A percentile compares a stretch with the other conserved stretches of the same genome.
These are phyloP conservation scores for Parazoanthus swiftii DNA, from an alignment of 92 coral and sea anemone genomes.

Conservation along the genomic window DNA sequence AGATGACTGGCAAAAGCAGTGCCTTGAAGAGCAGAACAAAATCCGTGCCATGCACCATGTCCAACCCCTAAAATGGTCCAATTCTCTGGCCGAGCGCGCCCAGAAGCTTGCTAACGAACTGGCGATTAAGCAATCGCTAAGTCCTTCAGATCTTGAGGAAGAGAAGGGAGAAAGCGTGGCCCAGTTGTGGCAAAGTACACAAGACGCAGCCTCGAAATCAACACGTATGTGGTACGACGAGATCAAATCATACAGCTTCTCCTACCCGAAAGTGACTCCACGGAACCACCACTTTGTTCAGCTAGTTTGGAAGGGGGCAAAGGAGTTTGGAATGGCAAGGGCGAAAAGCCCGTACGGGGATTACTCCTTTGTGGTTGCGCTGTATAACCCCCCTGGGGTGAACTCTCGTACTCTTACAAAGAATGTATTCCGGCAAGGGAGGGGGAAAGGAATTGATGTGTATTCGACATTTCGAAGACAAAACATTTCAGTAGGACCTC, in stretches of 20 bases:
- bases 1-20: constrained; percentile 74
- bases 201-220: constrained; percentile 63
- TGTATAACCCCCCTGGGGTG: constrained; percentile 66
- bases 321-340: constrained; percentile 82
- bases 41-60: constrained; percentile 80
- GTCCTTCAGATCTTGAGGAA: constrained; percentile 73
- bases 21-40: constrained; percentile 77
- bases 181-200: constrained; percentile 57
- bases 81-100: constrained; percentile 73
- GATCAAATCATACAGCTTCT: constrained; percentile 74
- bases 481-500: not conserved
- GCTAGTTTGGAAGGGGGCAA: constrained; percentile 87
- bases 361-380: constrained; percentile 77
- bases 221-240: constrained; percentile 86
- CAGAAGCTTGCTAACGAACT: constrained; percentile 68
- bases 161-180: constrained; percentile 79
- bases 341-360: constrained; percentile 74
- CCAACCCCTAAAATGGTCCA: constrained; percentile 80
- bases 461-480: constrained; percentile 70
- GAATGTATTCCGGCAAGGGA: constrained; percentile 70
- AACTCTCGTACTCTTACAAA: constrained; percentile 53
- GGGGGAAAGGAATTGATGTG: constrained; percentile 64
- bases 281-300: constrained; percentile 89
- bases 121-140: constrained; percentile 67
- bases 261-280: constrained; percentile 75